These are phyloP conservation scores for Gymnoscopelus microlampas DNA, from an alignment of 2,797 vertebrate genomes.

Conservation along the genomic window DNA sequence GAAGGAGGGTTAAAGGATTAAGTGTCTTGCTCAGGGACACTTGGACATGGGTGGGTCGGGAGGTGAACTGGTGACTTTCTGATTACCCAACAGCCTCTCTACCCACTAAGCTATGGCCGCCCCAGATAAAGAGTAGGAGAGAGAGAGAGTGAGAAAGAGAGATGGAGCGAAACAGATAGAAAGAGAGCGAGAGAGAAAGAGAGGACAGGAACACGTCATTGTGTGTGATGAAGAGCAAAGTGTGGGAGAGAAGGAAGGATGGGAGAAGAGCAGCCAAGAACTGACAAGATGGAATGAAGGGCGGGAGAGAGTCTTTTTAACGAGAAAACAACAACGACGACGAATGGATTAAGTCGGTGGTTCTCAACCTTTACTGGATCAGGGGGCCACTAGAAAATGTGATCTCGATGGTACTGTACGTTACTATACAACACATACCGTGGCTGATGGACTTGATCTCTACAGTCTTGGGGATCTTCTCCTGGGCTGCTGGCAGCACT, in stretches of 20 bases:
- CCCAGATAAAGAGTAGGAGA: background rate
- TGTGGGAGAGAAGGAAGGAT: background rate
- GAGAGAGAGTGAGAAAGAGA: background rate
- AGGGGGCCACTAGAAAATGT: too few species aligned
- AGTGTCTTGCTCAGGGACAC: too few species aligned
- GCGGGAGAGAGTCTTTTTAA: background rate
- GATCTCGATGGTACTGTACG: too few species aligned
- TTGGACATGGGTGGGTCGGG: too few species aligned
- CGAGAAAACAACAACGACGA: too few species aligned
- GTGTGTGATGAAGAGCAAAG: background rate
- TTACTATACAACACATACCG: slow-evolving; percentile 69
- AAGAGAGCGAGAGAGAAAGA: background rate
- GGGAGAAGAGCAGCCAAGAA: background rate
- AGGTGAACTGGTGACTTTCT: too few species aligned
- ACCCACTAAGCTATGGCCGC: too few species aligned
- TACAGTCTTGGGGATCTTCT: slow-evolving; percentile 96
- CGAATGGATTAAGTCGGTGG: too few species aligned
- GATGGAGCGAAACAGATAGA: background rate
- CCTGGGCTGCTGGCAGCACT: slow-evolving; percentile 87
- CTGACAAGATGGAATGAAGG: background rate
- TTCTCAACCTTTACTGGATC: too few species aligned
- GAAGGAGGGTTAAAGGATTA: too few species aligned
- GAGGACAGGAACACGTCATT: background rate
- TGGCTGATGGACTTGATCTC: slow-evolving; percentile 98
- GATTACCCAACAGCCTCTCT: too few species aligned